Evolutionary conservation across 2,113 vertebrate species (phyloP).

Genomic region (Turnix velox): DNA sequence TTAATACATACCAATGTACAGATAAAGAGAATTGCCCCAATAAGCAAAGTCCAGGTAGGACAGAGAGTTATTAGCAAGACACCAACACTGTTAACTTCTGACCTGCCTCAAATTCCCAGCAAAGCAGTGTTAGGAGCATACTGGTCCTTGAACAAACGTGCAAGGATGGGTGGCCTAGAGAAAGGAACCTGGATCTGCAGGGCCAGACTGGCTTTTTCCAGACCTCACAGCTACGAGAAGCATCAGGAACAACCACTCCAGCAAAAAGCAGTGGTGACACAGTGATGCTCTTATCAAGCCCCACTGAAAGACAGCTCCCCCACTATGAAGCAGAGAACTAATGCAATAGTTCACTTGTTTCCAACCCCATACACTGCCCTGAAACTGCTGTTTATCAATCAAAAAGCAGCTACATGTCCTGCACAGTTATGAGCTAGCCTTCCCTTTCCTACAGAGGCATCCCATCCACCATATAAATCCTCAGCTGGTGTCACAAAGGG

Average conservation of each 20-base stretch:
- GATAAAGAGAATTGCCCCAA: background rate
- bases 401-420: background rate
- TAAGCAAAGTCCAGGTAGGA: background rate
- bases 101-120: background rate
- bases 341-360: background rate
- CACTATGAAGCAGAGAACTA: background rate
- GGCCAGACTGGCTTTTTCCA: background rate
- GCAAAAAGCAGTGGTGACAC: background rate
- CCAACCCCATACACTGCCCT: background rate
- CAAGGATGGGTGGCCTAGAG: background rate
- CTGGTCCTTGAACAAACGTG: background rate
- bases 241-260: background rate
- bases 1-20: background rate
- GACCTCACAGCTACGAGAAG: background rate
- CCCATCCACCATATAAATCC: background rate
- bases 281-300: background rate
- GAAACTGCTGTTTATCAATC: background rate
- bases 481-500: rapidly evolving
- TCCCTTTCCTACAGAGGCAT: background rate
- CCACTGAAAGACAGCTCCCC: background rate
- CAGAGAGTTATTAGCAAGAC: background rate
- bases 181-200: background rate
- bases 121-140: background rate
- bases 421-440: background rate
- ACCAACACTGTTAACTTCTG: background rate